A percentile compares a stretch with the other conserved stretches of the same genome.
Conservation (phyloP, 2,113 vertebrate genomes). For the Leptobrachium ailaonicum region DNA sequence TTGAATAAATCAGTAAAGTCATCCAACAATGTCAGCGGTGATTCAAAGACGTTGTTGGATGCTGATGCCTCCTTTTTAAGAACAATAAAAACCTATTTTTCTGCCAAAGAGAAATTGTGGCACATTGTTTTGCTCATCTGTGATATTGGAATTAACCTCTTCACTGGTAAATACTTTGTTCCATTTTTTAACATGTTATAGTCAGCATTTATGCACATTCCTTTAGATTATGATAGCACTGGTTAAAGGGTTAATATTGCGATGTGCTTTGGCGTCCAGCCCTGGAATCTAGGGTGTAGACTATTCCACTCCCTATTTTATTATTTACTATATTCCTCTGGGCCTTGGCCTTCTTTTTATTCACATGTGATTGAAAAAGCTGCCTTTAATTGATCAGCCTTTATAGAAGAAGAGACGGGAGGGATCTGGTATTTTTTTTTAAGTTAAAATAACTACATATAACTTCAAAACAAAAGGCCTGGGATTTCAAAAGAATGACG, state of each 20-base stretch:
- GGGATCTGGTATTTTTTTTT: slow-evolving; percentile 28
- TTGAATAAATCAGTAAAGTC: too few relatives aligned
- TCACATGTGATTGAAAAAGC: slow-evolving; percentile 36
- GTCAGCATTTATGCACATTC: too few relatives aligned
- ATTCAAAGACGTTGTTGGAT: neutral
- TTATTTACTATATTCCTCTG: slow-evolving; percentile 27
- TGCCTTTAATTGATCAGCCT: slow-evolving; percentile 42
- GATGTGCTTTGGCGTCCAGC: neutral
- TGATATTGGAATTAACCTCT: neutral
- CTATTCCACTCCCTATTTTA: slow-evolving; percentile 6
- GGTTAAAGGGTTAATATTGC: too few relatives aligned
- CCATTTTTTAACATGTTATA: neutral
- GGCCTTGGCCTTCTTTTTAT: slow-evolving; percentile 21
- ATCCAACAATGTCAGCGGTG: too few relatives aligned
- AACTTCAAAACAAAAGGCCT: slow-evolving; percentile 41
- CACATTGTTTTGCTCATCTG: neutral
- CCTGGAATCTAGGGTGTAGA: neutral
- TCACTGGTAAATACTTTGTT: neutral
- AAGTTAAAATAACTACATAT: slow-evolving; percentile 40
- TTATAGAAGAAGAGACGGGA: slow-evolving; percentile 30
- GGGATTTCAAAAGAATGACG: slow-evolving; percentile 27
- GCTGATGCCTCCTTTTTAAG: neutral
- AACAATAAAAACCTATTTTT: neutral
- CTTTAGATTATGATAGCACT: too few relatives aligned
- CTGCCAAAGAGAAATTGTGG: neutral